Conservation (phyloP, 2,113 vertebrate species). For the Okapia johnstoni region DNA sequence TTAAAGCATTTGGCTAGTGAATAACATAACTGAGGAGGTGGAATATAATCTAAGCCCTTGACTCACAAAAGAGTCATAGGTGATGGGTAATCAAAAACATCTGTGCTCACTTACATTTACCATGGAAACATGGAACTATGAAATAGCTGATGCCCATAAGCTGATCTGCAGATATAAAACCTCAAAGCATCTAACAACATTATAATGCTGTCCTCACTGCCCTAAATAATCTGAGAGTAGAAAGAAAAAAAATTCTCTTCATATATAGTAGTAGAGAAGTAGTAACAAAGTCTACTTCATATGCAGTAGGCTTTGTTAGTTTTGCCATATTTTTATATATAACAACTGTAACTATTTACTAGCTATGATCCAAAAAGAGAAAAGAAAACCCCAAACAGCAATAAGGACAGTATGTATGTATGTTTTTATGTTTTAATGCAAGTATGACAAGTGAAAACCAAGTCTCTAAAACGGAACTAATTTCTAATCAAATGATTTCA, state of each 20-base stretch:
- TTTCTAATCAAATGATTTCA: constrained; percentile 1
- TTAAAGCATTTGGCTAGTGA: constrained; percentile 21
- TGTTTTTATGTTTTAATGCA: constrained; percentile 1
- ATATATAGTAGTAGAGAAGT: not conserved
- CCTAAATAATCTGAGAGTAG: not conserved
- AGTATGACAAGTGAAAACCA: not conserved
- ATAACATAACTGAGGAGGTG: not conserved
- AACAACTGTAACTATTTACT: constrained; percentile 15
- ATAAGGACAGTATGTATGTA: not conserved
- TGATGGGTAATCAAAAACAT: not conserved
- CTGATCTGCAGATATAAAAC: not conserved
- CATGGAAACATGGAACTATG: not conserved
- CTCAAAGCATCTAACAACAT: not conserved
- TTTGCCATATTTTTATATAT: not conserved
- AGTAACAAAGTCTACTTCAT: not conserved
- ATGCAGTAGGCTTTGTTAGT: not conserved
- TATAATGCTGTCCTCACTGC: not conserved
- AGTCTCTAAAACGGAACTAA: not conserved
- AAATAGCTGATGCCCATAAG: not conserved
- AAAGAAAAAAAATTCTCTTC: not conserved
- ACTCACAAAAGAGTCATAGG: not conserved
- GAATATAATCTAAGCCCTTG: not conserved
- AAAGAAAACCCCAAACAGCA: not conserved
- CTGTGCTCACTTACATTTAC: not conserved
- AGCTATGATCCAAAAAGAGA: not conserved